Evolutionary conservation across 2,113 vertebrate species (phyloP).

Genomic region (Aegotheles bennettii): DNA sequence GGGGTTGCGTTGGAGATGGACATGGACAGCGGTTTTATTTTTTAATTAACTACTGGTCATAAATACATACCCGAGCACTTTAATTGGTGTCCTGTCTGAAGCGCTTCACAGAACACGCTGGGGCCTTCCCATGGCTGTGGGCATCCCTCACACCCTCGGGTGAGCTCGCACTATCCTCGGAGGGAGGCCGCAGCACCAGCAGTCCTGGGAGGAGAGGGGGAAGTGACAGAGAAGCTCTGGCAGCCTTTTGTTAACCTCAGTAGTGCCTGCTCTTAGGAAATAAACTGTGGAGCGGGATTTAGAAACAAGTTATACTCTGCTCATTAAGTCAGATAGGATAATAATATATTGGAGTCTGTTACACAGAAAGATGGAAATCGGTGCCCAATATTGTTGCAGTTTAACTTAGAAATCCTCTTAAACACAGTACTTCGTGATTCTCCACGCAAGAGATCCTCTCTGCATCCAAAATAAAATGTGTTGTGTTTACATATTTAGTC

Average conservation of each 20-base stretch:
- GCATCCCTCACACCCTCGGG: accelerated
- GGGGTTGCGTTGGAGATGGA: accelerated
- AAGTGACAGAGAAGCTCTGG: no score
- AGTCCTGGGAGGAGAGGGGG: accelerated
- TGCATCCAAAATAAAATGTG: not conserved
- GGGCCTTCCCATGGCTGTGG: accelerated
- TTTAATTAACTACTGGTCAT: no score
- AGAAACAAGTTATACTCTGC: not conserved
- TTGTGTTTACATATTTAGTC: accelerated
- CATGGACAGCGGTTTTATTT: no score
- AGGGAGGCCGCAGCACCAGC: no score
- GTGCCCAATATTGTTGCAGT: not conserved
- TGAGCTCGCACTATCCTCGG: accelerated
- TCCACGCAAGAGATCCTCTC: not conserved
- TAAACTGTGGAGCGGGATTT: not conserved
- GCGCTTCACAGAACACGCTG: accelerated
- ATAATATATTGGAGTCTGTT: not conserved
- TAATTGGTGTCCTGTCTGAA: not conserved
- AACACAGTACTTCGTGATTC: accelerated
- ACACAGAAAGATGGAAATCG: not conserved
- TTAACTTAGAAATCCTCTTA: not conserved
- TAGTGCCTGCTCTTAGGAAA: not conserved
- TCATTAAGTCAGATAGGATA: not conserved
- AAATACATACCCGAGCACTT: accelerated
- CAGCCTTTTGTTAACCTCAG: no score